These are phyloP conservation scores for Malacoctenus gilli DNA, from an alignment of 2,797 vertebrate genomes.

Conservation along the genomic window DNA sequence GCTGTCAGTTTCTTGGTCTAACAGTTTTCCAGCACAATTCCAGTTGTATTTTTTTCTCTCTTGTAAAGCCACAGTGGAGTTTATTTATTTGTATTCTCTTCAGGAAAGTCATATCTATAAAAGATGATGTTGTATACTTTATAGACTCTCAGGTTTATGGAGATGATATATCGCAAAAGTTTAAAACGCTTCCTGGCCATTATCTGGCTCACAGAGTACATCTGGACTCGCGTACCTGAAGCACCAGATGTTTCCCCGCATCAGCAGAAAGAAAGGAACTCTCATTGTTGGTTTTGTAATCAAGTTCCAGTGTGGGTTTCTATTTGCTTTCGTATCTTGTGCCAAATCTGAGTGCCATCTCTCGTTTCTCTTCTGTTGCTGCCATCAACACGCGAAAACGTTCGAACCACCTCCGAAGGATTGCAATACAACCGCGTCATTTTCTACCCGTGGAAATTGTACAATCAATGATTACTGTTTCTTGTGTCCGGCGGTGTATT, in stretches of 20 bases:
- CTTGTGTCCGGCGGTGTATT: constrained; percentile 56
- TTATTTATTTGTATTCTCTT: constrained; percentile 37
- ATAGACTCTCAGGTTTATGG: constrained; percentile 76
- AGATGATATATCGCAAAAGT: constrained; percentile 61
- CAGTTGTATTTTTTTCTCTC: constrained; percentile 38
- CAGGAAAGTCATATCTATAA: constrained; percentile 33
- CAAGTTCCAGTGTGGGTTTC: constrained; percentile 35
- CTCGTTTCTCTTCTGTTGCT: constrained; percentile 37
- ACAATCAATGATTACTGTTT: constrained; percentile 56
- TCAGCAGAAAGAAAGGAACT: constrained; percentile 36
- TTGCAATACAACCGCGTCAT: constrained; percentile 64
- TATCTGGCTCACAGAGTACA: constrained; percentile 45
- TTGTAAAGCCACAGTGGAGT: constrained; percentile 28
- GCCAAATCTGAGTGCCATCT: constrained; percentile 73
- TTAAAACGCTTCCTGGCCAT: constrained; percentile 61
- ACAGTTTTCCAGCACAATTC: constrained; percentile 45
- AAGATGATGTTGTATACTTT: constrained; percentile 40
- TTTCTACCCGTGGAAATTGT: constrained; percentile 67
- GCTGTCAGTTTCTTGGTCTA: constrained; percentile 16
- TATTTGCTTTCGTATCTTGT: constrained; percentile 66
- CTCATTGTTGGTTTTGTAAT: constrained; percentile 41
- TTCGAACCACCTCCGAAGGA: constrained; percentile 40
- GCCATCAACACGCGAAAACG: constrained; percentile 2
- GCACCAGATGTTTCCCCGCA: constrained; percentile 37
- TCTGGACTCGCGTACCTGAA: constrained; percentile 31